Percentiles rank a stretch among this genome's conserved stretches.
These are phyloP conservation scores for Adelges cooleyi DNA, from an alignment of 1,140 invertebrate genomes.

Conservation along the genomic window DNA sequence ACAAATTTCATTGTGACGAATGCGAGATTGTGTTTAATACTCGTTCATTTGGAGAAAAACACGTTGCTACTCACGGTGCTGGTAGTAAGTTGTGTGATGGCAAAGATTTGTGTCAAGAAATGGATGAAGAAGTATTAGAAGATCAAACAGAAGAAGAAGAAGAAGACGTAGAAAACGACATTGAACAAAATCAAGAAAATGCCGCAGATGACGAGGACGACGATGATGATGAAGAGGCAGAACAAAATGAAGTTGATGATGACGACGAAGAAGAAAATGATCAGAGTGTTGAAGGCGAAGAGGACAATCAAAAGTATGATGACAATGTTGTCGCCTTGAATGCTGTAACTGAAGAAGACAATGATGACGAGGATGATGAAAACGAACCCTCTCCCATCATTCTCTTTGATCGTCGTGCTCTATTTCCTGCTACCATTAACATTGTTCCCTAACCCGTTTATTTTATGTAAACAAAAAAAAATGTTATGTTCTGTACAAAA, in stretches of 20 bases:
- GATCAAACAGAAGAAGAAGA: constrained; percentile 12
- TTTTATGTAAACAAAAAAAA: background rate
- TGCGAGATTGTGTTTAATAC: constrained; percentile 26
- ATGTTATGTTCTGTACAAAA: background rate
- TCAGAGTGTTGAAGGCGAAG: constrained; percentile 11
- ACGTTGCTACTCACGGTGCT: constrained; percentile 6
- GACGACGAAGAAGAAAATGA: constrained; percentile 8
- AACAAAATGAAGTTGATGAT: constrained; percentile 2
- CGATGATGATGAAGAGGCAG: constrained; percentile 20
- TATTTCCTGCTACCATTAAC: too few species aligned
- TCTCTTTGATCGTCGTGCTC: too few species aligned
- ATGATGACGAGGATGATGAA: constrained; percentile 6
- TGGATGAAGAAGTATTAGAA: constrained; percentile 15
- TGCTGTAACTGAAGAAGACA: background rate
- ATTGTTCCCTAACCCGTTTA: background rate
- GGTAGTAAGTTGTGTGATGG: constrained; percentile 13
- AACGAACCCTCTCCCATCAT: too few species aligned
- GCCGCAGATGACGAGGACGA: constrained; percentile 5
- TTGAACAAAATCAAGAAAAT: constrained; percentile 8
- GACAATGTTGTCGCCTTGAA: constrained; percentile 2
- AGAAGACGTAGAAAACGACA: background rate
- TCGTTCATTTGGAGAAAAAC: constrained; percentile 13
- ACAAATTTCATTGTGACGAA: constrained; percentile 8
- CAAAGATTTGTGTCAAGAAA: constrained; percentile 23
- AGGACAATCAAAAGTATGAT: constrained; percentile 16